Conservation (phyloP, 2,113 vertebrate genomes). For the Pterocles orientalis region DNA sequence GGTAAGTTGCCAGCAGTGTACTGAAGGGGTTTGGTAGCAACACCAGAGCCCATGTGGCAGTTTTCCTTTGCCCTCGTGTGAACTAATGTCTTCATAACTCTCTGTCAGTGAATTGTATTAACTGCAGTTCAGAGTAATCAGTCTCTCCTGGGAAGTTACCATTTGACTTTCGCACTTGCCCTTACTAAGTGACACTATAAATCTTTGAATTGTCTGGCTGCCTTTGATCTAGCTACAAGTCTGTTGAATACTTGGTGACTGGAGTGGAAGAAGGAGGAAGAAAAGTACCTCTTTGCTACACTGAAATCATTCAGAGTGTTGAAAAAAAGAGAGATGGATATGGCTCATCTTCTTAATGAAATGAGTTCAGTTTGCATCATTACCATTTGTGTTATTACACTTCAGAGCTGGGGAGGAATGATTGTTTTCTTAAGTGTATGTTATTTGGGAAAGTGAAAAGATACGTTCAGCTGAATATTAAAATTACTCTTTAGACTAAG, state of each 20-base stretch:
- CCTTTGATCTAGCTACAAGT: conserved; percentile 26
- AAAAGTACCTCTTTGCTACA: not conserved
- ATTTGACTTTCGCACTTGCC: conserved; percentile 42
- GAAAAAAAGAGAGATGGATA: not conserved
- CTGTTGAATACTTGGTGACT: not conserved
- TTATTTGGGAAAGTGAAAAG: not conserved
- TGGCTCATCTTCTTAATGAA: not conserved
- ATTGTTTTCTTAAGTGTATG: not conserved
- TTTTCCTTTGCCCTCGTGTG: not conserved
- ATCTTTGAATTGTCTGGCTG: conserved; percentile 37
- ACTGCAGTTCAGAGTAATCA: conserved; percentile 43
- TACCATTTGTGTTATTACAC: not conserved
- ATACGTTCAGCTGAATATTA: not conserved
- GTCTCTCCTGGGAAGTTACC: conserved; percentile 35
- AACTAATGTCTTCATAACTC: conserved; percentile 39
- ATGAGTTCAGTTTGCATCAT: not conserved
- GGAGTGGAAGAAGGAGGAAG: not conserved
- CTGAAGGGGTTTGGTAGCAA: not conserved
- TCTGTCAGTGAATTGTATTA: conserved; percentile 20
- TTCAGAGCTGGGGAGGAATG: not conserved
- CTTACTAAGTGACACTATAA: conserved; percentile 43
- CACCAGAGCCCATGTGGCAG: not conserved
- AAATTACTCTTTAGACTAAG: not conserved
- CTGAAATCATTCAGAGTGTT: not conserved
- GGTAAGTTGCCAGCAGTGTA: not conserved